Percentiles rank a stretch among this genome's conserved stretches.
phyloP scores from a whole-genome alignment of 2,888 invertebrate species.

The Mythimna albipuncta region DNA sequence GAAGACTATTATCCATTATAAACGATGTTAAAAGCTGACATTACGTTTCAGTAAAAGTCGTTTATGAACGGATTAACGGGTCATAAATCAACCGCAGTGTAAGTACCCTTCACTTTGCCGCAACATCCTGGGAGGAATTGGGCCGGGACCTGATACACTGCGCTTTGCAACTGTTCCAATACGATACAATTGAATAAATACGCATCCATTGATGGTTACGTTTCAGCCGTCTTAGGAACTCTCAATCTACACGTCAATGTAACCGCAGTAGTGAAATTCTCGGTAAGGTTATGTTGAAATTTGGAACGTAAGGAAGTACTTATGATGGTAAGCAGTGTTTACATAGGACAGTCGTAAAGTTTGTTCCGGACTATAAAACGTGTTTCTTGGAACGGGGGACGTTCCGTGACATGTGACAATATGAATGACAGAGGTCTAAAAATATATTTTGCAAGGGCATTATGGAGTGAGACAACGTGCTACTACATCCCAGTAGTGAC shows the following conservation, averaged over 20 bases:
- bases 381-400: slow-evolving; percentile 56
- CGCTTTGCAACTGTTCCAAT: slow-evolving; percentile 31
- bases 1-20: slow-evolving; percentile 77
- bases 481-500: not conserved
- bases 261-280: slow-evolving; percentile 39
- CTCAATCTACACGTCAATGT: slow-evolving; percentile 42
- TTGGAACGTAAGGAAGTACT: slow-evolving; percentile 42
- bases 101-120: slow-evolving; percentile 66
- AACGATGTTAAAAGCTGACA: slow-evolving; percentile 75
- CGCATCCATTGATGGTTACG: slow-evolving; percentile 41
- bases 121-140: slow-evolving; percentile 67
- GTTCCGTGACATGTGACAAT: slow-evolving; percentile 43
- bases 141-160: slow-evolving; percentile 50
- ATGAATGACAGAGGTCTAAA: slow-evolving; percentile 35
- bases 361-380: slow-evolving; percentile 56
- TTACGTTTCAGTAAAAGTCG: slow-evolving; percentile 74
- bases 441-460: slow-evolving; percentile 20
- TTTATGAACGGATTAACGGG: slow-evolving; percentile 77
- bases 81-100: slow-evolving; percentile 75
- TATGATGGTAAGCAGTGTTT: slow-evolving; percentile 66
- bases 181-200: slow-evolving; percentile 31
- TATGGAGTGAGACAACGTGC: slow-evolving; percentile 4
- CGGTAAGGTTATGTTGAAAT: slow-evolving; percentile 26
- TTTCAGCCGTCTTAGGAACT: slow-evolving; percentile 30
- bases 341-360: slow-evolving; percentile 71